These are phyloP conservation scores for Lycaena phlaeas DNA, from an alignment of 2,888 invertebrate species.

Conservation along the genomic window DNA sequence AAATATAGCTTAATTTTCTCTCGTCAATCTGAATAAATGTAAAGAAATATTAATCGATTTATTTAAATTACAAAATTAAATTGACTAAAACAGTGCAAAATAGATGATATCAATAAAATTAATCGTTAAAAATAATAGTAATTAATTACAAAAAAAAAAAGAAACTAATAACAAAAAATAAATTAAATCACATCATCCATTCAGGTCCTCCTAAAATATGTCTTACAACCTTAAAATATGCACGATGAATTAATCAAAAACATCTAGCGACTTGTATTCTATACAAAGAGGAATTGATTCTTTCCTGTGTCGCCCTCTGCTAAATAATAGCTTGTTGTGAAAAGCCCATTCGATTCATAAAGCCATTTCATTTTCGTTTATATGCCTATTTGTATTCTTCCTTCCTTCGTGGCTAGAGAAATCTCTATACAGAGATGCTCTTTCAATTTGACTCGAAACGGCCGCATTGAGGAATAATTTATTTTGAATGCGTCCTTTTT, in stretches of 20 bases:
- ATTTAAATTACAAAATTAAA: too few relatives aligned
- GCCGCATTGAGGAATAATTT: constrained; percentile 63
- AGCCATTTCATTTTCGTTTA: constrained; percentile 62
- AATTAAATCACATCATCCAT: too few relatives aligned
- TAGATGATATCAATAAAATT: too few relatives aligned
- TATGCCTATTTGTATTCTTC: constrained; percentile 63
- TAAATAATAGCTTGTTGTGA: constrained; percentile 39
- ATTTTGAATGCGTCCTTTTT: constrained; percentile 56
- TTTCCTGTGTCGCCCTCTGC: constrained; percentile 26
- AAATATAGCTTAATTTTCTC: too few relatives aligned
- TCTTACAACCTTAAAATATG: too few relatives aligned
- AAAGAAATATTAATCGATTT: too few relatives aligned
- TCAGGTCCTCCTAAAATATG: too few relatives aligned
- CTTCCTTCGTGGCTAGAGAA: constrained; percentile 57
- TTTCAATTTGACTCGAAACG: constrained; percentile 69
- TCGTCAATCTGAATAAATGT: too few relatives aligned
- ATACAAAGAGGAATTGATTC: constrained; percentile 10
- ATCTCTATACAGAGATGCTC: constrained; percentile 61
- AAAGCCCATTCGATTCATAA: constrained; percentile 53
- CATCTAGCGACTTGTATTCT: background rate
- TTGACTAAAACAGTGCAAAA: too few relatives aligned
- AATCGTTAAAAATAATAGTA: too few relatives aligned
- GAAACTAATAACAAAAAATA: too few relatives aligned
- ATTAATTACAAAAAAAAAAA: too few relatives aligned
- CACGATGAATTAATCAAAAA: background rate